Evolutionary conservation across 2,797 vertebrate species (phyloP).

Genomic region (Ciconia nigra): DNA sequence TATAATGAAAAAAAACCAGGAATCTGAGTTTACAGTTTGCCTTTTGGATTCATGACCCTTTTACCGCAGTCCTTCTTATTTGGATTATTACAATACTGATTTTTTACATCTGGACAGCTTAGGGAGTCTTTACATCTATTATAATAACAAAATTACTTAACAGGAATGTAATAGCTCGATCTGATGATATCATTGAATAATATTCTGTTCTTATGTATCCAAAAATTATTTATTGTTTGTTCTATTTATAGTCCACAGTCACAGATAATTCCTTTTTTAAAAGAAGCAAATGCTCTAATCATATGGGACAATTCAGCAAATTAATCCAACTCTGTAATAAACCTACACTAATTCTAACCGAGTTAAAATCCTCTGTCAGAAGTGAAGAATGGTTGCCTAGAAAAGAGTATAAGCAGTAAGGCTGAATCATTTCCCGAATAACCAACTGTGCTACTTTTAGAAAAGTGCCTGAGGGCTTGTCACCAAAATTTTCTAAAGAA

Average conservation of each 20-base stretch:
- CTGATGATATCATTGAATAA: not conserved
- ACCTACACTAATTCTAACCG: not conserved
- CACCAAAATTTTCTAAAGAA: not conserved
- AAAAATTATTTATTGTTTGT: not conserved
- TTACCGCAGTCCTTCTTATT: not conserved
- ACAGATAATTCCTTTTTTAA: not conserved
- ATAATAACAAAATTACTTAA: not conserved
- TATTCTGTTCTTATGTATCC: not conserved
- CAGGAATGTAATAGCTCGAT: not conserved
- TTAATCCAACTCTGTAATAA: not conserved
- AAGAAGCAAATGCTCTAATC: not conserved
- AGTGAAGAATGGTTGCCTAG: not conserved
- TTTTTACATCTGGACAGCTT: not conserved
- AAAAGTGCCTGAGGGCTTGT: not conserved
- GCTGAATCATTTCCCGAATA: not conserved
- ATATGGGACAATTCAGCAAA: not conserved
- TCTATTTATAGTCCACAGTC: not conserved
- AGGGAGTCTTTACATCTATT: not conserved
- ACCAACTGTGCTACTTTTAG: not conserved
- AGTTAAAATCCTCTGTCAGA: not conserved
- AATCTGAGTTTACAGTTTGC: not conserved
- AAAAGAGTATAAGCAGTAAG: not conserved
- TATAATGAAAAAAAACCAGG: not conserved
- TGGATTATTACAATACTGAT: not conserved
- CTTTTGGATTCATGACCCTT: not conserved